These are phyloP conservation scores for Eulemur mongoz DNA, from an alignment of 2,797 vertebrate species.

Conservation along the genomic window DNA sequence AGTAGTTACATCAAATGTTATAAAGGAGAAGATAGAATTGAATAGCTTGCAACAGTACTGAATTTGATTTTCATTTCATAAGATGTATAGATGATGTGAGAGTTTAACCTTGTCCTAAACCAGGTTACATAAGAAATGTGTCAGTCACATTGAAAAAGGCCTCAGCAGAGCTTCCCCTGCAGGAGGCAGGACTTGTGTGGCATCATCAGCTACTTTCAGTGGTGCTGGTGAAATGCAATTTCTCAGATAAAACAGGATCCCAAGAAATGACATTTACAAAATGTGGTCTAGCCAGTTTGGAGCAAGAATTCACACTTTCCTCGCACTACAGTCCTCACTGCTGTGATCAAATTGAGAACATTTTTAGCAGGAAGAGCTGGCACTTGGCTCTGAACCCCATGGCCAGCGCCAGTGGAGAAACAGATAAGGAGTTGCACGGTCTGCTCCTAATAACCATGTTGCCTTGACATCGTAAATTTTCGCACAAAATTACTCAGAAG, in stretches of 20 bases:
- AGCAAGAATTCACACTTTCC: constrained; percentile 52
- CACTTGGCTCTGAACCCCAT: not conserved
- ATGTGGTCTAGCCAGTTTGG: constrained; percentile 43
- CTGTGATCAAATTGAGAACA: constrained; percentile 29
- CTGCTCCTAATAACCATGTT: constrained; percentile 17
- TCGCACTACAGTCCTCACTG: not conserved
- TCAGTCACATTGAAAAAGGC: not conserved
- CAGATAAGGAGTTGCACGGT: not conserved
- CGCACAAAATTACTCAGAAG: constrained; percentile 56
- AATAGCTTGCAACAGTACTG: not conserved
- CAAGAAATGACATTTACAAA: constrained; percentile 61
- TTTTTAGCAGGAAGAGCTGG: constrained; percentile 52
- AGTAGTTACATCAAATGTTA: not conserved
- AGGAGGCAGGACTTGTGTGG: not conserved
- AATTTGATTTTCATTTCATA: constrained; percentile 8
- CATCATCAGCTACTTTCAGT: not conserved
- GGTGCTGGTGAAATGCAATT: not conserved
- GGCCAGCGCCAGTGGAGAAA: constrained; percentile 25
- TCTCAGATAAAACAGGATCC: constrained; percentile 38
- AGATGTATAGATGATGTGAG: not conserved
- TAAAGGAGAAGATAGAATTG: not conserved
- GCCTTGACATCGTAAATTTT: constrained; percentile 46
- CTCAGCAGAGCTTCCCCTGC: not conserved
- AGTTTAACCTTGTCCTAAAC: not conserved
- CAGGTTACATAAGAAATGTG: not conserved